Base-by-base conservation (phyloP, 2,888 invertebrate genomes). In the Agonopterix subpropinquella region DNA sequence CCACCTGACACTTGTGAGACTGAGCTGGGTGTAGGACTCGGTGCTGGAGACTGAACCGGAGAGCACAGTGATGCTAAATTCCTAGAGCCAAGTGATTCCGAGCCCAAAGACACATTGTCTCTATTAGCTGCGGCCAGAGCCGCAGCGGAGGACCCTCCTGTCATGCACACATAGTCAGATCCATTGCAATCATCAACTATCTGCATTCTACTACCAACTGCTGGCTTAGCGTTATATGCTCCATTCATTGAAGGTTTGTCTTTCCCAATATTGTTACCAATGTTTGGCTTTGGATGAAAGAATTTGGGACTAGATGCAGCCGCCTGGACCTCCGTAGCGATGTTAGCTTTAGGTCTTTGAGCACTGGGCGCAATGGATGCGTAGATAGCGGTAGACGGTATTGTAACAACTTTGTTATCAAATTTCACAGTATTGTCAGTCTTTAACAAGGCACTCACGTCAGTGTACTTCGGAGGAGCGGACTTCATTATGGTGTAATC, bases 81-180 rank as follows among this genome's bases (percentile, higher is more conserved):
- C 45, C 86, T 74, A 44, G 87, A 81, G 42, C 72, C 71, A 48
- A 80, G 64, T 10, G 84, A 76, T 51, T 86, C 87, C 35, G 84
- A 81, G 10, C 72, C 70, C 51, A 83, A 58, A 11, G 86, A 83
- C 11, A 77, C 62, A 68, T 80, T 84, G 49, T 89, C 88, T 51
- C 81, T 78, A 56, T 82, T 90, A 8, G 83, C 81, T 53, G 86
- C 85, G 49, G 89, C 68, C 45, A 77, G 69, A 39, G 84, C 80
- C 36, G 89, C 83, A 2, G 88, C 84, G 13, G 90, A 77, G 48
- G 91, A 89, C 39, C 91, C 92, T n/a, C 94, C 94, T 10, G 94
- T 94, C 95, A 95, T 95, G 65, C 95, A 94, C 18, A 95, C 95
- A 80, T 95, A 95, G 69, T 95, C 95, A 11, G 93, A 93, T 53